Conservation (phyloP, 2,113 vertebrate species). For the Columba janthina region DNA sequence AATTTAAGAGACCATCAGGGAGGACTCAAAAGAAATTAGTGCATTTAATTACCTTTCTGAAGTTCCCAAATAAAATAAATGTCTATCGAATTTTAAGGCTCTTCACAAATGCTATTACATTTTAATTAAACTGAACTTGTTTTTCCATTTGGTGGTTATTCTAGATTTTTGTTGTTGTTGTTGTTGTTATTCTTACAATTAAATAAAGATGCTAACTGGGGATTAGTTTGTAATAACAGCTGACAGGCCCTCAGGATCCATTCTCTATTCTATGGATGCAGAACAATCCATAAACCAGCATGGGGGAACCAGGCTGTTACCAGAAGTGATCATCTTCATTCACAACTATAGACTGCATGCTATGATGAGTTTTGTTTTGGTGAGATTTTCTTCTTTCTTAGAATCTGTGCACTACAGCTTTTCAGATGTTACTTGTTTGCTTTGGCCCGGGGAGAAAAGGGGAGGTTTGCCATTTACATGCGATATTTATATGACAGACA, state of each 20-base stretch:
- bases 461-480: neutral
- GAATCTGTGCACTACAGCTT: neutral
- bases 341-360: neutral
- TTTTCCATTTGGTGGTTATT: conserved; percentile 11
- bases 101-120: conserved; percentile 22
- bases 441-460: neutral
- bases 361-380: neutral
- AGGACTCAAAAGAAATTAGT: conserved; percentile 29
- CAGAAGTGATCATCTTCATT: neutral
- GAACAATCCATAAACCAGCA: neutral
- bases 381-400: neutral
- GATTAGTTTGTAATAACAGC: conserved; percentile 18
- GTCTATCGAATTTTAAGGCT: conserved; percentile 16
- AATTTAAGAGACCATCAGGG: neutral
- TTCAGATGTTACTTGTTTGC: neutral
- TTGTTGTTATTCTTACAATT: conserved; percentile 6
- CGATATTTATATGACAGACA: neutral
- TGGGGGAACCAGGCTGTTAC: neutral
- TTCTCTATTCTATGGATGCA: neutral
- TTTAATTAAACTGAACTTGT: conserved; percentile 46
- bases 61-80: conserved; percentile 32
- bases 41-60: conserved; percentile 40
- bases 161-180: neutral
- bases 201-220: conserved; percentile 41
- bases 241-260: neutral